Evolutionary conservation across 2,113 vertebrate genomes (phyloP).

Genomic region (Scomber japonicus): DNA sequence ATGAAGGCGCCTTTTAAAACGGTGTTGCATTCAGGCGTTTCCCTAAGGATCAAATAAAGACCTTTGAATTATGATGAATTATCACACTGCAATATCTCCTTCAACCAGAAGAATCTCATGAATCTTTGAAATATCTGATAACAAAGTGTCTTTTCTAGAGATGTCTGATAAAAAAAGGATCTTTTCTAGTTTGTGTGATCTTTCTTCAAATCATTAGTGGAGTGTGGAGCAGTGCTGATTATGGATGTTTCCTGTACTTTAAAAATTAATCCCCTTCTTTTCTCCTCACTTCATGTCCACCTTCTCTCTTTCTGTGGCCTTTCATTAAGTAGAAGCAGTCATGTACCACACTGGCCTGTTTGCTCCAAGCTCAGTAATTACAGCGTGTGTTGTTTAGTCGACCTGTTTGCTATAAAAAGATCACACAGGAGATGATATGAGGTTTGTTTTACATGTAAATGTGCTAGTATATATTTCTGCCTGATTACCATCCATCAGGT

Average conservation of each 20-base stretch:
- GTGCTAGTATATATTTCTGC: background rate
- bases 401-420: slow-evolving; percentile 43
- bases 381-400: slow-evolving; percentile 21
- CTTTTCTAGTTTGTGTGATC: slow-evolving; percentile 43
- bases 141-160: background rate
- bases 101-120: slow-evolving; percentile 22
- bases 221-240: slow-evolving; percentile 22
- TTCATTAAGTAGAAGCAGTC: slow-evolving; percentile 26
- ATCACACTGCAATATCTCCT: slow-evolving; percentile 43
- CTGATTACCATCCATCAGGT: slow-evolving; percentile 8
- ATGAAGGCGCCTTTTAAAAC: slow-evolving; percentile 47
- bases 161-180: background rate
- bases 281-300: slow-evolving; percentile 29
- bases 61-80: slow-evolving; percentile 58
- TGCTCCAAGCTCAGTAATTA: slow-evolving; percentile 38
- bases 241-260: slow-evolving; percentile 38
- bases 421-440: slow-evolving; percentile 17
- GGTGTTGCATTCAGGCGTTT: slow-evolving; percentile 57
- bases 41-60: slow-evolving; percentile 60
- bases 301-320: slow-evolving; percentile 14
- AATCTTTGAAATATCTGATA: slow-evolving; percentile 54
- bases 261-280: background rate
- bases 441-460: slow-evolving; percentile 28
- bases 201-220: slow-evolving; percentile 61
- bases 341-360: slow-evolving; percentile 11